These are phyloP conservation scores for Drosophila anomalata DNA, from an alignment of 2,888 invertebrate species.

Conservation along the genomic window DNA sequence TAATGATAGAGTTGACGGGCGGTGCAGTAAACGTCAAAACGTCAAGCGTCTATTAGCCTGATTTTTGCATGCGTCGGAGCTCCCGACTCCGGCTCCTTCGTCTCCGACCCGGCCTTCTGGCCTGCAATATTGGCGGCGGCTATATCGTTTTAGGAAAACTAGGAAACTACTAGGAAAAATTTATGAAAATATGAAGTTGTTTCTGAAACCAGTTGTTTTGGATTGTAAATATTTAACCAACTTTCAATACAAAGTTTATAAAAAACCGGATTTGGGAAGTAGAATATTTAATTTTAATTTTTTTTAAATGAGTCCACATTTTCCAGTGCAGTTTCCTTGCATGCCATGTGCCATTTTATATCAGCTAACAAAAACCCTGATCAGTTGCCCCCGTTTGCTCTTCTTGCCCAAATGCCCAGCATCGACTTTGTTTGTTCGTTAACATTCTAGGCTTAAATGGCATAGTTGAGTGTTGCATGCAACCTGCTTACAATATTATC, in stretches of 20 bases:
- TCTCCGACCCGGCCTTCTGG: conserved; percentile 12
- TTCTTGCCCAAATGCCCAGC: conserved; percentile 15
- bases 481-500: conserved; percentile 43
- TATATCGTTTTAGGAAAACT: conserved; percentile 33
- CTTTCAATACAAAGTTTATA: neutral
- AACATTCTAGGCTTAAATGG: conserved; percentile 64
- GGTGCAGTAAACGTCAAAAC: conserved; percentile 77
- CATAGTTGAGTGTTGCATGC: conserved; percentile 67
- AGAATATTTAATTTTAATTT: neutral
- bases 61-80: conserved; percentile 51
- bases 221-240: neutral
- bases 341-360: conserved; percentile 58
- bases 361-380: conserved; percentile 59
- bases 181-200: neutral
- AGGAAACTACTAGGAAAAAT: too few relatives aligned
- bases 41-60: conserved; percentile 79
- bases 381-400: neutral
- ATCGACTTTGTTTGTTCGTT: conserved; percentile 75
- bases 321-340: conserved; percentile 31
- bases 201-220: neutral
- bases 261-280: too few relatives aligned
- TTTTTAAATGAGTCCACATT: neutral
- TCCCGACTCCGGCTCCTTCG: conserved; percentile 29
- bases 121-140: conserved; percentile 30
- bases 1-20: conserved; percentile 65